A percentile compares a stretch with the other conserved stretches of the same genome.
phyloP scores from a whole-genome alignment of 1,140 invertebrate species.

The Brachionus angularis region DNA sequence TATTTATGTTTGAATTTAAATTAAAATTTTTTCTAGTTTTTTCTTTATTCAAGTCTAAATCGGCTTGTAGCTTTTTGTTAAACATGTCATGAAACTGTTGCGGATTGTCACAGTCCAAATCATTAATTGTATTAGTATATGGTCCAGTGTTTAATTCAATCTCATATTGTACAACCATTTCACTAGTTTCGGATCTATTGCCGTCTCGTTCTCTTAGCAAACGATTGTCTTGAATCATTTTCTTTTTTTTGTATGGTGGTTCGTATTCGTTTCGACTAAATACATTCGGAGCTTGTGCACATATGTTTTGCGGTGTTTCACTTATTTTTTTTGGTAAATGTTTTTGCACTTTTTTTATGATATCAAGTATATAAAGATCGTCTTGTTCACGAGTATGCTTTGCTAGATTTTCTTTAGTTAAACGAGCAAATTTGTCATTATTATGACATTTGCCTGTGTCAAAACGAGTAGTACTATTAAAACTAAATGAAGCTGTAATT shows the following conservation, averaged over 20 bases:
- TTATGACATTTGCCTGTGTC: too few relatives aligned
- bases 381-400: slow-evolving; percentile 37
- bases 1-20: not conserved
- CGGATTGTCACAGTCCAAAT: slow-evolving; percentile 37
- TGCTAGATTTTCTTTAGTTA: slow-evolving; percentile 23
- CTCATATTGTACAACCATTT: slow-evolving; percentile 8
- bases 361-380: slow-evolving; percentile 11
- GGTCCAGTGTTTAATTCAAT: not conserved
- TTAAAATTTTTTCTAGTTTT: not conserved
- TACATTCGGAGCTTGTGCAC: slow-evolving; percentile 23
- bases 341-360: slow-evolving; percentile 38
- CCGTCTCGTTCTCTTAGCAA: not conserved
- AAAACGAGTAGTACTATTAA: too few relatives aligned
- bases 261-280: slow-evolving; percentile 38
- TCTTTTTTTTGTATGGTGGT: slow-evolving; percentile 19
- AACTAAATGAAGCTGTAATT: not conserved
- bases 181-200: not conserved
- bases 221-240: not conserved
- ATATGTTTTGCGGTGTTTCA: slow-evolving; percentile 20
- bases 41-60: not conserved
- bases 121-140: not conserved
- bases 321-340: slow-evolving; percentile 7
- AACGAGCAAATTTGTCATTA: not conserved
- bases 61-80: slow-evolving; percentile 28
- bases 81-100: slow-evolving; percentile 30